Percentiles rank a stretch among this genome's conserved stretches.
These are phyloP conservation scores for Lymantria dispar DNA, from an alignment of 2,888 invertebrate species.

Conservation along the genomic window DNA sequence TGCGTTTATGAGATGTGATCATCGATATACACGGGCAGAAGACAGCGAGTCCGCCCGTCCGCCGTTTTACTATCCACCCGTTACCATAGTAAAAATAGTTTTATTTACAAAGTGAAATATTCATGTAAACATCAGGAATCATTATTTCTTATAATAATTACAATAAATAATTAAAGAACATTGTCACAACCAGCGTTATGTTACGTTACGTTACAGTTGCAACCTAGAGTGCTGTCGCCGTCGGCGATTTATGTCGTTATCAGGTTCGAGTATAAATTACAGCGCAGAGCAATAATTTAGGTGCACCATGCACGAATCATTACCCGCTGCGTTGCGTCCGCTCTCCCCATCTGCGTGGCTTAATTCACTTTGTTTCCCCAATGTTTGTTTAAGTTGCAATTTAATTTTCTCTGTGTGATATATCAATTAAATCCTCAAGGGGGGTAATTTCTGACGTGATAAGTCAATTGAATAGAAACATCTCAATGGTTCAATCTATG, in stretches of 20 bases:
- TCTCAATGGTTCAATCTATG: conserved; percentile 22
- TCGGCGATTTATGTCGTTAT: conserved; percentile 77
- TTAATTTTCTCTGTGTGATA: conserved; percentile 50
- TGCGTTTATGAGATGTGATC: no score
- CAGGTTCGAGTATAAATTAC: conserved; percentile 77
- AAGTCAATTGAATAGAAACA: conserved; percentile 1
- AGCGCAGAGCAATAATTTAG: conserved; percentile 77
- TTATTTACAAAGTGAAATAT: no score
- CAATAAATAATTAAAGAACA: conserved; percentile 27
- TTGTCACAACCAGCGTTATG: conserved; percentile 67
- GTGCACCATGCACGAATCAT: conserved; percentile 79
- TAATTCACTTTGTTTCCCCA: conserved; percentile 74
- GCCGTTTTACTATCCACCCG: no score
- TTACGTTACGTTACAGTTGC: conserved; percentile 66
- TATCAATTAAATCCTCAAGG: conserved; percentile 30
- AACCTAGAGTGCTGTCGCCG: conserved; percentile 66
- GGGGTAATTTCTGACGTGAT: conserved; percentile 8
- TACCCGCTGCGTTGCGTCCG: conserved; percentile 67
- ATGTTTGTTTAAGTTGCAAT: conserved; percentile 65
- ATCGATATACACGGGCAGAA: no score
- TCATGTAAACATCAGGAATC: not conserved
- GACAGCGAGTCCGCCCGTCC: no score
- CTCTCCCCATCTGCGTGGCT: conserved; percentile 52
- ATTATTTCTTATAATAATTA: not conserved
- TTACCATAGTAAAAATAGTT: no score